Percentiles rank a stretch among this genome's conserved stretches.
Evolutionary conservation across 2,113 vertebrate species (phyloP).

Genomic region (Typhlomys cinereus): DNA sequence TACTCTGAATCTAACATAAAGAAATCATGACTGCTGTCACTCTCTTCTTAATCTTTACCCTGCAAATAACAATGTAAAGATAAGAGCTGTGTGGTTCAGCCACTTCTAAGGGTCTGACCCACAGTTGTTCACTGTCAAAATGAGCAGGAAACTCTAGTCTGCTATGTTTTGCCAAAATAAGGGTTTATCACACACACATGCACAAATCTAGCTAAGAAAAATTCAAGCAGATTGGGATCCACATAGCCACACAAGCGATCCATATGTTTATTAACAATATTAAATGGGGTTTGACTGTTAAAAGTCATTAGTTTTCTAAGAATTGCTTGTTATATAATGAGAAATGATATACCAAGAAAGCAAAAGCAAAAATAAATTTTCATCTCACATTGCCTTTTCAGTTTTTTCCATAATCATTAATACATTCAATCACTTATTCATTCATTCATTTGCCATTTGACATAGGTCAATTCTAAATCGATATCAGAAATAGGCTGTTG

Average conservation of each 20-base stretch:
- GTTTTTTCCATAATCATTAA: neutral
- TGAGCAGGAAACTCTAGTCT: rapidly evolving
- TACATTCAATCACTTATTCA: neutral
- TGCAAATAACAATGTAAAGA: neutral
- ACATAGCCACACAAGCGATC: neutral
- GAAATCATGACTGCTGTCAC: neutral
- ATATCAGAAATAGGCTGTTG: neutral
- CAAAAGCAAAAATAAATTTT: neutral
- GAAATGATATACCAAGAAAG: neutral
- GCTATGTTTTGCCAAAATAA: neutral
- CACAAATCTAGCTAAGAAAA: neutral
- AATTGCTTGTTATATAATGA: neutral
- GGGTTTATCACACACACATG: neutral
- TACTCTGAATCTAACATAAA: neutral
- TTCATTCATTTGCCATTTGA: neutral
- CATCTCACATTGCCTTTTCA: neutral
- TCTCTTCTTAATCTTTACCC: neutral
- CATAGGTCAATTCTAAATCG: neutral
- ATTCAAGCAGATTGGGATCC: neutral
- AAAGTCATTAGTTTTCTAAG: neutral
- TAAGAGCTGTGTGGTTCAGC: neutral
- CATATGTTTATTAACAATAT: neutral
- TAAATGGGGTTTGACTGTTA: neutral
- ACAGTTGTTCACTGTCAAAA: neutral
- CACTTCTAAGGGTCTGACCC: no score